Evolutionary conservation across 2,113 vertebrate genomes (phyloP), one percentile per base, ranked within the genome.

Genomic region (Cyprinodon tularosa): DNA sequence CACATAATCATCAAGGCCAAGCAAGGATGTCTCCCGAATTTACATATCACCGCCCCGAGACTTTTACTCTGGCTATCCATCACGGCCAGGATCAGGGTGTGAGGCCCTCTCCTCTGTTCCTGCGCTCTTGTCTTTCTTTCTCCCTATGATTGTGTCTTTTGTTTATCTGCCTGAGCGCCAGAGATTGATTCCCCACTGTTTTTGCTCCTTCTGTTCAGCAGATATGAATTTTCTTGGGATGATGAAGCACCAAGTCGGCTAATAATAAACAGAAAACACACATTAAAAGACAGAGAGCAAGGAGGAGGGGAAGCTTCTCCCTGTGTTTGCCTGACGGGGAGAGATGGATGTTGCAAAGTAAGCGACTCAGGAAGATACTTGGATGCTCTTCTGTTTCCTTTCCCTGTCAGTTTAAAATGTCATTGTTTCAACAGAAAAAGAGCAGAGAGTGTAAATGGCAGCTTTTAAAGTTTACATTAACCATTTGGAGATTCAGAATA

Each of bases 1-100:
- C 71, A 94, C 94, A 92, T 96, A 96, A 97, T 96, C 96, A 97
- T 95, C 95, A 96, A 95, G 91, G 95, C 95, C 92, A 94, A 95
- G 95, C 95, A 94, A 90, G 91, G 93, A 95, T 96, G 95, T 94
- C 95, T 95, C 80, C 88, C 93, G 94, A 90, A 97, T 97, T 97
- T 98, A 95, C 96, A 97, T 97, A 82, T 81, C 82, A 84, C 83
- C 38, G 63, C 77, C 82, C 86, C 50, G 15, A 85, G 76, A 78
- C 84, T 73, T 82, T 80, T 84, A 83, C 83, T 76, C 74, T 62
- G 45, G 71, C 82, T 72, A 90, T 90, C 84, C 80, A 88, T 88
- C 96, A 96, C 81, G 47, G 74, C 78, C 74, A 77, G 81, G 89
- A 86, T 80, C 91, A 90, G 91, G 84, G 87, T 78, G 90, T 83